Base-by-base conservation (phyloP, 1,140 invertebrate genomes). In the Galleria mellonella region DNA sequence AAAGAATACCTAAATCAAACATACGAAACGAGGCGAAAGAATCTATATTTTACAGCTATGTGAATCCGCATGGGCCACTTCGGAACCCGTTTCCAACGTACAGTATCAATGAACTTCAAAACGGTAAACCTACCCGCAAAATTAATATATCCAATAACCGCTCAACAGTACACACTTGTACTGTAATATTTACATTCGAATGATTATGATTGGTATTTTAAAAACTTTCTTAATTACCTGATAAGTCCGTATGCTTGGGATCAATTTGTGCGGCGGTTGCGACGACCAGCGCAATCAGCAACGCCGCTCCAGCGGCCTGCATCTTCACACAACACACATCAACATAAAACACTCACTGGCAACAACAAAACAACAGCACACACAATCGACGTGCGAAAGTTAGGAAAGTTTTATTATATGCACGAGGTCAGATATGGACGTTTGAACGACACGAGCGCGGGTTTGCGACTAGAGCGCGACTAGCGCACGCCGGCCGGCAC, bases 281-380 rank as follows among this genome's bases (percentile, higher is more conserved):
- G 10, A 54, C 68, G 59, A 82, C 45, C 65, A 77, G 43, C 33
- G 68, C 54, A 39, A 78, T 66, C 51, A 75, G 78, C 73, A 68
- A 83, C 74, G 73, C 78, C 78, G 59, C 55, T 52, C 65, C 56
- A 77, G 77, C 79, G 73, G 72, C 64, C 74, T 71, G 66, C 79
- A 84, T 82, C 47, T 66, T 75, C 53, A 72, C 57, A 64, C 55
- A 66, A 71, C 68, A 55, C 75, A 77, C 76, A 83, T 83, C 68
- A 69, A 83, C 71, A 77, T 69, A 60, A 61, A 59, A 66, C 65
- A 78, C 66, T 51, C 64, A 73, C 60, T 39, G 32, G 32, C 28
- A 35, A 27, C 32, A 23, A 23, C 10, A 43, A 9, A 17, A 41
- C 32, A 40, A 9, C 29, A 44, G 29, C 37, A 51, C 55, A 54